Percentiles rank a stretch among this genome's conserved stretches.
Evolutionary conservation across 2,888 invertebrate species (phyloP).

Genomic region (Rotaria socialis): DNA sequence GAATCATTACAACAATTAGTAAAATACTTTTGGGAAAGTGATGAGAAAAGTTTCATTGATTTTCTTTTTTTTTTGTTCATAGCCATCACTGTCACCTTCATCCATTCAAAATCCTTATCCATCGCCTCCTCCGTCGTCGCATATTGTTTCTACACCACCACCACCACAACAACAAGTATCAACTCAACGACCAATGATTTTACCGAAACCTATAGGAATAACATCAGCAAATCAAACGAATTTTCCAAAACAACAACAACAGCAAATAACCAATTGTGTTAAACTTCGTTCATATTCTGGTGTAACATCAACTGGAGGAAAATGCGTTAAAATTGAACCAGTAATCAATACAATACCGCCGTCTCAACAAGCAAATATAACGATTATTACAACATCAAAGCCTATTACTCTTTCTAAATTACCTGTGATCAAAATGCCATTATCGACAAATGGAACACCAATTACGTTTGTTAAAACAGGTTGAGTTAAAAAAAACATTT

Average conservation of each 20-base stretch:
- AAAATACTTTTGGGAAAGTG: not conserved
- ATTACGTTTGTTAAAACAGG: conserved; percentile 18
- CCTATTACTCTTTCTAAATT: conserved; percentile 7
- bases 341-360: not conserved
- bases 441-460: not conserved
- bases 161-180: not conserved
- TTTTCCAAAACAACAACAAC: conserved; percentile 5
- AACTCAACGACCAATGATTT: not conserved
- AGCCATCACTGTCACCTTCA: not conserved
- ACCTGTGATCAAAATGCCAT: conserved; percentile 32
- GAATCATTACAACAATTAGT: conserved; percentile 17
- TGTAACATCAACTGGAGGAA: not conserved
- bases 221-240: not conserved
- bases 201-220: not conserved
- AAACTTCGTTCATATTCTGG: not conserved
- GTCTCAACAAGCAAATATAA: not conserved
- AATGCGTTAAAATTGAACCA: conserved; percentile 36
- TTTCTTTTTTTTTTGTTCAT: not conserved
- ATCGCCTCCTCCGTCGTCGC: not conserved
- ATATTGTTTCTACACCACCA: not conserved
- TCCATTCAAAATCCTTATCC: conserved; percentile 10
- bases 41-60: not conserved
- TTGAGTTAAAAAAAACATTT: not conserved
- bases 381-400: conserved; percentile 25
- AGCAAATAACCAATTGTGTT: conserved; percentile 28